phyloP scores from a whole-genome alignment of 53 echinoderm and acorn worm species.

The Mesocentrotus franciscanus region DNA sequence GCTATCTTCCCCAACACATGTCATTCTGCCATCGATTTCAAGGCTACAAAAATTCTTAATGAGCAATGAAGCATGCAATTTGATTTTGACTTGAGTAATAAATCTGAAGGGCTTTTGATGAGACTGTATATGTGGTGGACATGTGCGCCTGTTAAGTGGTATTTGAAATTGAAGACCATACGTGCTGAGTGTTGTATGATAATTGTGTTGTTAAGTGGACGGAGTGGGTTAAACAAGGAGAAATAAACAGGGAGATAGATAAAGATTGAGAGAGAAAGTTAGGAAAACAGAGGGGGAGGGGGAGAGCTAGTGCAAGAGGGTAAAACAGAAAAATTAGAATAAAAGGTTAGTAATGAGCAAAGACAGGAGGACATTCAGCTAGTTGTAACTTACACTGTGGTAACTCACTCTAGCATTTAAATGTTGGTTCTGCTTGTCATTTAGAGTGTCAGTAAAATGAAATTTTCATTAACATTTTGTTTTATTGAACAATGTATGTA shows the following conservation, averaged over 20 bases:
- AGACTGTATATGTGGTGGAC: background rate
- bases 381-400: no score
- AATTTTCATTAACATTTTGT: no score
- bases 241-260: background rate
- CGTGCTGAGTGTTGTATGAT: background rate
- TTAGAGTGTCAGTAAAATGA: no score
- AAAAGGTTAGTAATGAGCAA: background rate
- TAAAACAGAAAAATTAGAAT: background rate
- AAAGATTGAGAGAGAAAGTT: constrained; percentile 22
- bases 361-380: no score
- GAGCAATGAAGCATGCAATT: background rate
- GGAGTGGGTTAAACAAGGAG: background rate
- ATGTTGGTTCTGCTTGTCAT: no score
- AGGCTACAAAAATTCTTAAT: background rate
- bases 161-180: constrained; percentile 1
- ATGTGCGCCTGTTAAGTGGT: background rate
- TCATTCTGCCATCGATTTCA: background rate
- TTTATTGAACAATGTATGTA: no score
- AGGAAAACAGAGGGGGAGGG: background rate
- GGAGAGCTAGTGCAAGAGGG: background rate
- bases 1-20: background rate
- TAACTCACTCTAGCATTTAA: no score
- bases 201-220: constrained; percentile 11
- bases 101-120: background rate
- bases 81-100: background rate